phyloP scores from a whole-genome alignment of 2,797 vertebrate species.

The Vespertilio murinus region DNA sequence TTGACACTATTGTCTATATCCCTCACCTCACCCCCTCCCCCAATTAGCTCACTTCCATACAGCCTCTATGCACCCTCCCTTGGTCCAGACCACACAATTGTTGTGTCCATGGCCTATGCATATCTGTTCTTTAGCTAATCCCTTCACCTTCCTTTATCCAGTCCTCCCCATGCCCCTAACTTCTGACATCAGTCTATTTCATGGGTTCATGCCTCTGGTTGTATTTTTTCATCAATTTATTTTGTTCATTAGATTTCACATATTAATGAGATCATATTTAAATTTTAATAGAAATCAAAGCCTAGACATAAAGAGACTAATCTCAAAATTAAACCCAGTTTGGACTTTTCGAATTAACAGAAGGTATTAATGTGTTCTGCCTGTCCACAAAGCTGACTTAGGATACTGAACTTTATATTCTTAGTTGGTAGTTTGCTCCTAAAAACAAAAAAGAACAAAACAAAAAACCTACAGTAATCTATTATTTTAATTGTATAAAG shows the following conservation, averaged over 20 bases:
- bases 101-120: neutral
- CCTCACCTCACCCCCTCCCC: accelerated
- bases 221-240: neutral
- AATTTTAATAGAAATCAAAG: conserved; percentile 17
- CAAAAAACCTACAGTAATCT: neutral
- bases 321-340: neutral
- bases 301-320: conserved; percentile 17
- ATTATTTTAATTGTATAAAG: neutral
- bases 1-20: neutral
- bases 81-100: neutral
- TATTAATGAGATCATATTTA: neutral
- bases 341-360: neutral
- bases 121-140: neutral
- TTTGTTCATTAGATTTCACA: neutral
- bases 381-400: neutral
- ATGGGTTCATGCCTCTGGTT: neutral
- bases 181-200: neutral
- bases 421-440: neutral
- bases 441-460: neutral
- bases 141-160: neutral
- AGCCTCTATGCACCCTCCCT: neutral
- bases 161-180: neutral
- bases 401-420: neutral
- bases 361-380: neutral
- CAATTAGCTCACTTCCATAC: neutral